Conservation (phyloP, 2,797 vertebrate species). For the Gila robusta region DNA sequence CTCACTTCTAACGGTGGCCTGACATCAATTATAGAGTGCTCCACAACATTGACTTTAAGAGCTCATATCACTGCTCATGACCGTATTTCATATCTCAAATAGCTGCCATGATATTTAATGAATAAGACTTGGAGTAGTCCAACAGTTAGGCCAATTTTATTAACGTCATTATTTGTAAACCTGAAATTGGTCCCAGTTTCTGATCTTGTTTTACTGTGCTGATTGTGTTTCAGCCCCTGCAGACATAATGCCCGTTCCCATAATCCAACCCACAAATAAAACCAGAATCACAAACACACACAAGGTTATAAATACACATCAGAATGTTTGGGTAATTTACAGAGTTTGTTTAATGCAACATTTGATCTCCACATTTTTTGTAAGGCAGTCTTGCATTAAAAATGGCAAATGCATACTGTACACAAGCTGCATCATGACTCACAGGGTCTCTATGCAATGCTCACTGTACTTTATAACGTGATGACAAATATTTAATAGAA, state of each 20-base stretch:
- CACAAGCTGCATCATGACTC: background rate
- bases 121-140: slow-evolving; percentile 71
- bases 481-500: background rate
- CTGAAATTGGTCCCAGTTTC: slow-evolving; percentile 46
- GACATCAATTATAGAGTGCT: slow-evolving; percentile 86
- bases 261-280: slow-evolving; percentile 53
- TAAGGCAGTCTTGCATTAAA: background rate
- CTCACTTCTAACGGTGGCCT: slow-evolving; percentile 78
- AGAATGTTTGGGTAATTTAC: slow-evolving; percentile 50
- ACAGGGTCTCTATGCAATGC: background rate
- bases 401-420: background rate
- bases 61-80: slow-evolving; percentile 79
- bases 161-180: slow-evolving; percentile 53
- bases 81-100: slow-evolving; percentile 77
- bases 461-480: background rate
- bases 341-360: slow-evolving; percentile 29
- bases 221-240: slow-evolving; percentile 56
- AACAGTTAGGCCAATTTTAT: slow-evolving; percentile 48
- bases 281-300: slow-evolving; percentile 34
- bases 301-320: slow-evolving; percentile 24
- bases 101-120: slow-evolving; percentile 72
- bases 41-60: slow-evolving; percentile 88
- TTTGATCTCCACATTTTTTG: background rate
- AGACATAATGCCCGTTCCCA: slow-evolving; percentile 39
- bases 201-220: slow-evolving; percentile 38